These are phyloP conservation scores for Drosophila diplacantha DNA, from an alignment of 2,888 invertebrate species.

Conservation along the genomic window DNA sequence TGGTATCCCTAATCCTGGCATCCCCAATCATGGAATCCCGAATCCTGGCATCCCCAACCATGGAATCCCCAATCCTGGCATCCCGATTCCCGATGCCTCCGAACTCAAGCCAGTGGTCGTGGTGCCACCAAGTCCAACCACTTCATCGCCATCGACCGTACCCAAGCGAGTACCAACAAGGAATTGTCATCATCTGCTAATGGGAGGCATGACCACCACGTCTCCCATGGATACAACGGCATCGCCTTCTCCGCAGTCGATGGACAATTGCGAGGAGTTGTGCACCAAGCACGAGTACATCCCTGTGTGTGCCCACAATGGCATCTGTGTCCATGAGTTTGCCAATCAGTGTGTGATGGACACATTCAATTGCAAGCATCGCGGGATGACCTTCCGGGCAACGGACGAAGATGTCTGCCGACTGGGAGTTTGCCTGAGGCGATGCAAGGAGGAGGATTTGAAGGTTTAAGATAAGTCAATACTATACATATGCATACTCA, in stretches of 20 bases:
- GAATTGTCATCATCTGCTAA: constrained; percentile 49
- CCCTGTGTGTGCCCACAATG: constrained; percentile 71
- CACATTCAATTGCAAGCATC: constrained; percentile 71
- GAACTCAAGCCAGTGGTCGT: constrained; percentile 32
- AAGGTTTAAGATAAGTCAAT: constrained; percentile 16
- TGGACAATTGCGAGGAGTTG: constrained; percentile 57
- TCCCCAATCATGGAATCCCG: constrained; percentile 26
- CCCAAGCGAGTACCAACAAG: constrained; percentile 30
- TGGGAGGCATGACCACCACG: constrained; percentile 28
- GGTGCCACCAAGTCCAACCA: constrained; percentile 30
- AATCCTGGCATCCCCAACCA: constrained; percentile 32
- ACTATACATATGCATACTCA: too few species aligned
- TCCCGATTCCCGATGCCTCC: constrained; percentile 32
- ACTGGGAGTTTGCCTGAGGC: constrained; percentile 43
- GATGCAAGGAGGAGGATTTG: constrained; percentile 60
- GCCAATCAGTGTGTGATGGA: constrained; percentile 73
- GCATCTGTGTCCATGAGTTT: constrained; percentile 70
- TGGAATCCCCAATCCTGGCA: constrained; percentile 35
- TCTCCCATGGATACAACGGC: constrained; percentile 28
- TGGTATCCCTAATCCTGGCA: constrained; percentile 20
- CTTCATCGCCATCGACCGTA: constrained; percentile 10
- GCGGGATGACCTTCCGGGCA: constrained; percentile 58
- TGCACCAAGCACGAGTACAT: constrained; percentile 71
- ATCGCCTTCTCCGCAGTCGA: constrained; percentile 12
- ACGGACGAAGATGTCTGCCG: constrained; percentile 63